Evolutionary conservation across 2,888 invertebrate genomes (phyloP).

Genomic region (Hyposoter didymator): DNA sequence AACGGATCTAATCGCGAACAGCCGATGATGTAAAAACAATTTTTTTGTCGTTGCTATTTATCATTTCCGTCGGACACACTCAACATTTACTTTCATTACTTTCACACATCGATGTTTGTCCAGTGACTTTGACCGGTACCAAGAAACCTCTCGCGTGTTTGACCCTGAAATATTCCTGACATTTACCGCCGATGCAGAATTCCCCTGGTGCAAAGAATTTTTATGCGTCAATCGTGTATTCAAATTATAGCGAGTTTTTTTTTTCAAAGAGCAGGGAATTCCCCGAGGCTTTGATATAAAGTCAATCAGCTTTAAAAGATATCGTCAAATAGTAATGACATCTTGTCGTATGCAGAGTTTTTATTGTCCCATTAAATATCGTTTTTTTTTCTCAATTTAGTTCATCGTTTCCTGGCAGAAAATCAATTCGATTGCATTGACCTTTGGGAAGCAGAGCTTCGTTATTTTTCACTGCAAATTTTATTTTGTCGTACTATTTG

Average conservation of each 20-base stretch:
- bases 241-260: background rate
- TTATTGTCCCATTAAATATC: background rate
- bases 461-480: background rate
- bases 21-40: background rate
- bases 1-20: background rate
- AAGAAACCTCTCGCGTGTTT: background rate
- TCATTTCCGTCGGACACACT: too few species aligned
- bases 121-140: slow-evolving; percentile 11
- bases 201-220: background rate
- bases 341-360: background rate
- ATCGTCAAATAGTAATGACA: background rate
- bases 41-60: background rate
- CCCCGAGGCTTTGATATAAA: background rate
- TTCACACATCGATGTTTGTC: background rate
- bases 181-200: slow-evolving; percentile 18
- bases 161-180: slow-evolving; percentile 47
- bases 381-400: background rate
- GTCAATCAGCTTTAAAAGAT: background rate
- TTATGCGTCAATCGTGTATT: slow-evolving; percentile 2
- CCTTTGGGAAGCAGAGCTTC: background rate
- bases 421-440: background rate
- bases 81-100: background rate
- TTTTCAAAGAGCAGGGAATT: slow-evolving; percentile 1
- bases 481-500: background rate
- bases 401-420: background rate